These are phyloP conservation scores for Brachionus plicatilis DNA, from an alignment of 1,140 invertebrate genomes.

Conservation along the genomic window DNA sequence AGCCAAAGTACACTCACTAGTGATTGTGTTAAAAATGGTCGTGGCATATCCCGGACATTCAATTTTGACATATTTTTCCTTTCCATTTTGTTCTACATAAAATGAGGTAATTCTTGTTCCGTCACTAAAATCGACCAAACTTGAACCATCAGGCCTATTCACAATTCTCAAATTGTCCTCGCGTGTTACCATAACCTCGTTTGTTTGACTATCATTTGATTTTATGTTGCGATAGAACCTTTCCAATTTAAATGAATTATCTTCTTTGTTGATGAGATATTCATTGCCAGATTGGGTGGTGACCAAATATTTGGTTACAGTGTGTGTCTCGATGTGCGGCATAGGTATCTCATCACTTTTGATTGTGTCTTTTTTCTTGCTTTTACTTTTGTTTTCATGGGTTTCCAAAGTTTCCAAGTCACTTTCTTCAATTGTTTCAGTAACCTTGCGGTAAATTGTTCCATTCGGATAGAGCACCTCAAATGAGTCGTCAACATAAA, in stretches of 20 bases:
- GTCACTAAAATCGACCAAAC: constrained; percentile 54
- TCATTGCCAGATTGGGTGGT: constrained; percentile 1
- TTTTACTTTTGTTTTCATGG: not conserved
- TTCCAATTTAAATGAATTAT: constrained; percentile 27
- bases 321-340: not conserved
- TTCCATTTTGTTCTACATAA: constrained; percentile 43
- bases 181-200: constrained; percentile 49
- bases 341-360: constrained; percentile 1
- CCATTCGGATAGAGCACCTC: constrained; percentile 53
- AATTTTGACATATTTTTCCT: constrained; percentile 43
- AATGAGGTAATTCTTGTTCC: constrained; percentile 54
- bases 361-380: not conserved
- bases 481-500: constrained; percentile 50
- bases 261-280: constrained; percentile 25
- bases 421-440: not conserved
- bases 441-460: constrained; percentile 43
- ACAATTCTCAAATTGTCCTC: constrained; percentile 55
- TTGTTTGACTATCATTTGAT: not conserved
- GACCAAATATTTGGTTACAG: not conserved
- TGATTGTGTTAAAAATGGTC: constrained; percentile 51
- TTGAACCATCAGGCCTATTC: constrained; percentile 51
- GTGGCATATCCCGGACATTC: constrained; percentile 55
- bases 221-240: not conserved
- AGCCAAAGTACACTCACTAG: constrained; percentile 50
- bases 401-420: constrained; percentile 17